These are phyloP conservation scores for Mycteria americana DNA, from an alignment of 2,797 vertebrate species.

Conservation along the genomic window DNA sequence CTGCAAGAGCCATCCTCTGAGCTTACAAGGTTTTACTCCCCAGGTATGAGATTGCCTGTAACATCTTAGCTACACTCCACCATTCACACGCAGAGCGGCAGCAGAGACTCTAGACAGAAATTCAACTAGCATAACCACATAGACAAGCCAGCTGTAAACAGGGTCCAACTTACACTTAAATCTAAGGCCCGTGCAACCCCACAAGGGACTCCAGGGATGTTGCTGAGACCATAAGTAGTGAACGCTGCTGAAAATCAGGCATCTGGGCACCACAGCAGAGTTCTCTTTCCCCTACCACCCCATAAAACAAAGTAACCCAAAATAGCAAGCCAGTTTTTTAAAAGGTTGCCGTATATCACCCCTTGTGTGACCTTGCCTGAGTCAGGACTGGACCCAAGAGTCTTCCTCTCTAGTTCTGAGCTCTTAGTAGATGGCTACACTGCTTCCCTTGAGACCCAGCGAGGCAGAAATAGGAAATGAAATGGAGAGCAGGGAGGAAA, in stretches of 20 bases:
- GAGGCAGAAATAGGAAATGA: slow-evolving; percentile 48
- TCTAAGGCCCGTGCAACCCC: fast-evolving
- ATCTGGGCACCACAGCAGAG: not conserved
- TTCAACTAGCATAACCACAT: not conserved
- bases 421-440: not conserved
- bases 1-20: not conserved
- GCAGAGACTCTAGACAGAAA: not conserved
- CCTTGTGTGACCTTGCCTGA: slow-evolving; percentile 9
- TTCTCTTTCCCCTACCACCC: not conserved
- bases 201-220: not conserved
- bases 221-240: not conserved
- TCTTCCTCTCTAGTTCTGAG: slow-evolving; percentile 15
- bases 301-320: slow-evolving; percentile 27
- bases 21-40: not conserved
- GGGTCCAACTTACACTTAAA: not conserved
- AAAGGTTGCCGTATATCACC: not conserved
- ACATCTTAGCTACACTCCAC: not conserved
- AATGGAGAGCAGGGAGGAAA: slow-evolving; percentile 50
- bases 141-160: not conserved
- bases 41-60: not conserved
- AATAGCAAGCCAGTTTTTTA: not conserved
- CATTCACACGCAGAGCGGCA: not conserved
- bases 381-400: slow-evolving; percentile 19
- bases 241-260: not conserved
- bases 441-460: not conserved